Conservation (phyloP, 1,140 invertebrate species). For the Cardiocondyla obscurior region DNA sequence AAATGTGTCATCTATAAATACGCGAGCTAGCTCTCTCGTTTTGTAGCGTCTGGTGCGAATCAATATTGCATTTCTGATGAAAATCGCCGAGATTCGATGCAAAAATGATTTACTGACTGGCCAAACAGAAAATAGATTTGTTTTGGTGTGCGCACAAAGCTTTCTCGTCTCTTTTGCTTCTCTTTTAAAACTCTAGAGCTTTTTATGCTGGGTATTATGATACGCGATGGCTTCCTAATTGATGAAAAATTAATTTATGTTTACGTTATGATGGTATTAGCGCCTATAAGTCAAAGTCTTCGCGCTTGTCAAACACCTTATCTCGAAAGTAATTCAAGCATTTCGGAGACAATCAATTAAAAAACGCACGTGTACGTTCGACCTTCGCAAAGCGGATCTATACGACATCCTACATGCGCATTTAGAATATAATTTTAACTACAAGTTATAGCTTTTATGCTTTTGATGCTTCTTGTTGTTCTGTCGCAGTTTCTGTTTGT, state of each 20-base stretch:
- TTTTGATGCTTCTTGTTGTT: conserved; percentile 69
- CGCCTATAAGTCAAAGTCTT: not conserved
- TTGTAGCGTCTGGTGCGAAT: conserved; percentile 19
- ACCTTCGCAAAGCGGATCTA: conserved; percentile 23
- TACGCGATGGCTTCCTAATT: not conserved
- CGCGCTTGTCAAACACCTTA: not conserved
- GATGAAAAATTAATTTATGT: conserved; percentile 20
- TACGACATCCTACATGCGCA: conserved; percentile 42
- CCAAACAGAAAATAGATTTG: conserved; percentile 28
- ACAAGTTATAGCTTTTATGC: conserved; percentile 72
- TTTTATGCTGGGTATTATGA: conserved; percentile 10
- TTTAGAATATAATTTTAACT: conserved; percentile 79
- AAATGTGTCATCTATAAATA: conserved; percentile 83
- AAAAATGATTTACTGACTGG: conserved; percentile 8
- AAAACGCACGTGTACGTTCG: conserved; percentile 33
- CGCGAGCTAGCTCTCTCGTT: conserved; percentile 59
- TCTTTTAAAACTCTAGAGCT: not conserved
- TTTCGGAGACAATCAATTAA: not conserved
- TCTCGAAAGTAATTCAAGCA: not conserved
- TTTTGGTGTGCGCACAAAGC: conserved; percentile 40
- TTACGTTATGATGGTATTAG: conserved; percentile 9
- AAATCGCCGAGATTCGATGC: not conserved
- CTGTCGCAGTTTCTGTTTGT: conserved; percentile 59
- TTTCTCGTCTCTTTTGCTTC: not conserved
- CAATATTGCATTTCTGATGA: conserved; percentile 45